phyloP scores from a whole-genome alignment of 2,113 vertebrate species.

The Microcebus griseorufus region DNA sequence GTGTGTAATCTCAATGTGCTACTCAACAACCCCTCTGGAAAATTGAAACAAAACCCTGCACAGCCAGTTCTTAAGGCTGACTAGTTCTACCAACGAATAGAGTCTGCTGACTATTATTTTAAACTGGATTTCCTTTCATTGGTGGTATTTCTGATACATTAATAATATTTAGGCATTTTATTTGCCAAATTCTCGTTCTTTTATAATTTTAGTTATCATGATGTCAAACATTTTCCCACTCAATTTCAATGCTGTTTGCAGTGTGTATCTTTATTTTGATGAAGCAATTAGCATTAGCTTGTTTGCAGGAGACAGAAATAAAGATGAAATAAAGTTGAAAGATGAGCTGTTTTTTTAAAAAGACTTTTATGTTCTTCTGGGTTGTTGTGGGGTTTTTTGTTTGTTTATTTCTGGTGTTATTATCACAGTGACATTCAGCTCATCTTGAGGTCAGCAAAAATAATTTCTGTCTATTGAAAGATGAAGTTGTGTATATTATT shows the following conservation, averaged over 20 bases:
- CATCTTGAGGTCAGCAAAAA: conserved; percentile 50
- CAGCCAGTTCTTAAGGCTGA: background rate
- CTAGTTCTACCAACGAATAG: background rate
- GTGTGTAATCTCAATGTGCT: background rate
- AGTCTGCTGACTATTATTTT: background rate
- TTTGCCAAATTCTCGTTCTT: conserved; percentile 57
- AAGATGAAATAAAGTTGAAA: conserved; percentile 30
- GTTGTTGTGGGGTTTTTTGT: background rate
- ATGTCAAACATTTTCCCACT: background rate
- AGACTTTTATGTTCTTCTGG: background rate
- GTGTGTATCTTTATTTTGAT: background rate
- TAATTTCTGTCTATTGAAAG: conserved; percentile 45
- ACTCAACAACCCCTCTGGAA: conserved; percentile 33
- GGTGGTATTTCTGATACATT: background rate
- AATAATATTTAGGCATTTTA: background rate
- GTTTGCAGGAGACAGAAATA: background rate
- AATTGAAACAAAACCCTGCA: conserved; percentile 10
- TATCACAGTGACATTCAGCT: background rate
- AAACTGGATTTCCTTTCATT: background rate
- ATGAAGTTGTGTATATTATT: conserved; percentile 36
- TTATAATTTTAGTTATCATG: conserved; percentile 27
- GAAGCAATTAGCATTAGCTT: background rate
- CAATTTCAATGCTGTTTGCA: conserved; percentile 42
- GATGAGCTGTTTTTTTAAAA: background rate
- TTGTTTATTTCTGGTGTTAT: conserved; percentile 28